These are phyloP conservation scores for Trichogramma pretiosum DNA, from an alignment of 1,140 invertebrate species.

Conservation along the genomic window DNA sequence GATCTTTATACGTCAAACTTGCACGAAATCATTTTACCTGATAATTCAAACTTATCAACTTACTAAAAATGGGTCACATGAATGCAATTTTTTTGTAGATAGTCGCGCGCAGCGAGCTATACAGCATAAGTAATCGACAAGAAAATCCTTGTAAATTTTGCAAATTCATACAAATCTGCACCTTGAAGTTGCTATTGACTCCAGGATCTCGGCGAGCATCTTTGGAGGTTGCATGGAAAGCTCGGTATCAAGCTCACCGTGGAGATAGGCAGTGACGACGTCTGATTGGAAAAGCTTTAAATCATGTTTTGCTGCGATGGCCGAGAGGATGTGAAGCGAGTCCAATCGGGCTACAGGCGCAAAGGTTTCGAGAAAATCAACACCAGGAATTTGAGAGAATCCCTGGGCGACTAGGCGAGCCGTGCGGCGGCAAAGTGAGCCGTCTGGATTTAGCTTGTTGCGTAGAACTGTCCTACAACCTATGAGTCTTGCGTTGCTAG, in stretches of 20 bases:
- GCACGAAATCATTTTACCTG: too few relatives aligned
- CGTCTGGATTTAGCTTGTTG: not conserved
- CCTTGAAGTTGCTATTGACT: not conserved
- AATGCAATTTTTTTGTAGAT: too few relatives aligned
- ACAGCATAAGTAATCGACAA: too few relatives aligned
- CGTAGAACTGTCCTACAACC: not conserved
- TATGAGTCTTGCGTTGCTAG: not conserved
- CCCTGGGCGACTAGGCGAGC: constrained; percentile 3
- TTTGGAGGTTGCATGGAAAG: constrained; percentile 28
- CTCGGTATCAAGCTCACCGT: constrained; percentile 23
- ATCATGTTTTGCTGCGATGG: constrained; percentile 2
- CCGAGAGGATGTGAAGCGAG: constrained; percentile 7
- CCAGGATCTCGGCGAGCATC: constrained; percentile 7
- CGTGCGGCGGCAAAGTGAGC: not conserved
- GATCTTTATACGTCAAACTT: too few relatives aligned
- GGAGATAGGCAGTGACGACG: constrained; percentile 22
- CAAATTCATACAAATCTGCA: too few relatives aligned
- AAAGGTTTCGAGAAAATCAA: not conserved
- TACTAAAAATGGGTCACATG: too few relatives aligned
- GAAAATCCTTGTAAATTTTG: too few relatives aligned
- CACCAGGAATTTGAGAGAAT: constrained; percentile 2
- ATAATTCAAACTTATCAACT: too few relatives aligned
- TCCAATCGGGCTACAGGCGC: too few relatives aligned
- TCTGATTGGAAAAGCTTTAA: constrained; percentile 9
- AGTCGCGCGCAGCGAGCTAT: too few relatives aligned